Evolutionary conservation across 2,113 vertebrate genomes (phyloP), one percentile per base, ranked within the genome.

Genomic region (Pelodiscus sinensis): DNA sequence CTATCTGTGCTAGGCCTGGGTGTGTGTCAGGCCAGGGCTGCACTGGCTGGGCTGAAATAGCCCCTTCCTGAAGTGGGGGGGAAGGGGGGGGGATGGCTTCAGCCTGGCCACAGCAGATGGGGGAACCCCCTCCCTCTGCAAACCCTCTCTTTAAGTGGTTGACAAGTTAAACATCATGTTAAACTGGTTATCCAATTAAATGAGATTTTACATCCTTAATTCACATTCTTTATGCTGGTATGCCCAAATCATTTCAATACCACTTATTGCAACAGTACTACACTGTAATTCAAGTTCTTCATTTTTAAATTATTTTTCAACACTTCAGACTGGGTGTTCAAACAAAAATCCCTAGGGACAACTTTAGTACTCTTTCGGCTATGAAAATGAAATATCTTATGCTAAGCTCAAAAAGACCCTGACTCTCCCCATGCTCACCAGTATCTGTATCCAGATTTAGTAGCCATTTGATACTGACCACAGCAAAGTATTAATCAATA

Each of bases 401-500:
- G 25, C 25, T 60, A 2, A 2, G 12, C 14, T 31, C 60, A 54
- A 77, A 73, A 90, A 68, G 21, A 71, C n/a, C 27, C 85, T 82
- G 29, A 58, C 35, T 71, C 19, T 71, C 92, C 56, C 60, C 18
- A 81, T 19, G 5, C 84, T 19, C 54, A 86, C 6, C 22, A 44
- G 10, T 57, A 85, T 18, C 19, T 78, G 56, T 58, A 90, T 57
- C 58, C 91, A 94, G 3, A 79, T 14, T 25, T 62, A 84, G 4
- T 35, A 83, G 29, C 6, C 87, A 79, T 87, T 82, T 90, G 54
- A 75, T 88, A 93, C 3, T 84, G 87, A 80, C 38, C 50, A 84
- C 3, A 80, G 12, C 71, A 88, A 95, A 93, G 58, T n/a, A 73
- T 55, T 88, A 16, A 92, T 56, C 21, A 91, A 87, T 68, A 81